phyloP scores from a whole-genome alignment of 2,113 vertebrate genomes.

The Accipiter cooperii region DNA sequence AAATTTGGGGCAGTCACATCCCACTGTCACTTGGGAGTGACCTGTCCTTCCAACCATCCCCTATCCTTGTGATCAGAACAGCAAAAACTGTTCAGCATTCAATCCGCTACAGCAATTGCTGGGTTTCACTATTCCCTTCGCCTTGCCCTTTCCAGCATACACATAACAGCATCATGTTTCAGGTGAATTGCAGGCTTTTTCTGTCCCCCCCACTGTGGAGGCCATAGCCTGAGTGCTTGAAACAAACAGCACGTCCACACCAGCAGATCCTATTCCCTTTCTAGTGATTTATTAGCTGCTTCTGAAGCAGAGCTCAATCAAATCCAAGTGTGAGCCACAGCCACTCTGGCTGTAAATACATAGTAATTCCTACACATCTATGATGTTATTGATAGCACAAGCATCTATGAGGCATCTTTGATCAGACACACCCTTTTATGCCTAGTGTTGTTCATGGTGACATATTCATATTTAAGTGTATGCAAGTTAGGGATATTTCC shows the following conservation, averaged over 20 bases:
- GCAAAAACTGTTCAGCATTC: neutral
- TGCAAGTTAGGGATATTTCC: neutral
- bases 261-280: neutral
- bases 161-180: accelerated
- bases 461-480: neutral
- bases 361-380: neutral
- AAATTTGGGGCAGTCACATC: neutral
- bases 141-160: neutral
- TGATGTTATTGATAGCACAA: neutral
- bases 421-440: neutral
- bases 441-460: neutral
- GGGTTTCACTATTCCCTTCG: neutral
- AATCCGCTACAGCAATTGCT: neutral
- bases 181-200: neutral
- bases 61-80: neutral
- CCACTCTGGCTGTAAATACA: neutral
- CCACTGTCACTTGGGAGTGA: neutral
- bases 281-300: neutral
- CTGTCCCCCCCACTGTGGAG: neutral
- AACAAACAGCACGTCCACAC: neutral
- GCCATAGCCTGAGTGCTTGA: neutral
- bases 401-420: neutral
- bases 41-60: neutral
- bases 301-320: neutral
- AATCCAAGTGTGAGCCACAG: neutral